These are phyloP conservation scores for Sciurus carolinensis DNA, from an alignment of 2,797 vertebrate species.

Conservation along the genomic window DNA sequence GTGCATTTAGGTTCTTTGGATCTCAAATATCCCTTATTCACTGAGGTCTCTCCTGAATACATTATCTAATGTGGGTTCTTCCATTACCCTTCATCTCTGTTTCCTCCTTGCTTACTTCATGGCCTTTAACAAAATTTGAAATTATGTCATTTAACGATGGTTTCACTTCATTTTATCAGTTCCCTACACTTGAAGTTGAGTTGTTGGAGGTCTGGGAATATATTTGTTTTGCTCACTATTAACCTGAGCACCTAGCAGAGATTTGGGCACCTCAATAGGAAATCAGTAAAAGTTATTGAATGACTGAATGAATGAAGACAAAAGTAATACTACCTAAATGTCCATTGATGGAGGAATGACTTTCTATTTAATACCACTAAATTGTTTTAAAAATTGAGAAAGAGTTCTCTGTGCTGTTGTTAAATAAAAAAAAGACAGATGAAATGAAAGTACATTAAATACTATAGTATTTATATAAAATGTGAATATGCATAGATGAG, in stretches of 20 bases:
- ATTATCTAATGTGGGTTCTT: neutral
- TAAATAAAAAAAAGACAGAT: neutral
- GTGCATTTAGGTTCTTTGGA: neutral
- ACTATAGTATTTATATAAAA: neutral
- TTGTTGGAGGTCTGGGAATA: neutral
- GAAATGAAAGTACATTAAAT: neutral
- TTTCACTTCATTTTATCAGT: neutral
- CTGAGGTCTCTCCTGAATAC: neutral
- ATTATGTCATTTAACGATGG: neutral
- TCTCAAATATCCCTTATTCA: conserved; percentile 14
- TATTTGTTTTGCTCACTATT: conserved; percentile 21
- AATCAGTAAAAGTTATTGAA: conserved; percentile 35
- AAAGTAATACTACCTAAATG: neutral
- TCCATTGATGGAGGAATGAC: neutral
- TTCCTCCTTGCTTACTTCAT: neutral
- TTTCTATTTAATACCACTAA: neutral
- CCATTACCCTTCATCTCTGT: neutral
- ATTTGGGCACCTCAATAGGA: neutral
- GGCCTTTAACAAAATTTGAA: conserved; percentile 12
- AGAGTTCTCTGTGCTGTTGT: neutral
- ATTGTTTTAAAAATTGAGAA: conserved; percentile 51
- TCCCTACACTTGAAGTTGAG: neutral
- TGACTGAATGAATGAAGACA: conserved; percentile 8
- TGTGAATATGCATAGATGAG: neutral
- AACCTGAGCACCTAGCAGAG: neutral